Percentiles rank a stretch among this genome's conserved stretches.
phyloP scores from a whole-genome alignment of 35 echinoderm and acorn worm genomes.

The Nesometra sesokonis region DNA sequence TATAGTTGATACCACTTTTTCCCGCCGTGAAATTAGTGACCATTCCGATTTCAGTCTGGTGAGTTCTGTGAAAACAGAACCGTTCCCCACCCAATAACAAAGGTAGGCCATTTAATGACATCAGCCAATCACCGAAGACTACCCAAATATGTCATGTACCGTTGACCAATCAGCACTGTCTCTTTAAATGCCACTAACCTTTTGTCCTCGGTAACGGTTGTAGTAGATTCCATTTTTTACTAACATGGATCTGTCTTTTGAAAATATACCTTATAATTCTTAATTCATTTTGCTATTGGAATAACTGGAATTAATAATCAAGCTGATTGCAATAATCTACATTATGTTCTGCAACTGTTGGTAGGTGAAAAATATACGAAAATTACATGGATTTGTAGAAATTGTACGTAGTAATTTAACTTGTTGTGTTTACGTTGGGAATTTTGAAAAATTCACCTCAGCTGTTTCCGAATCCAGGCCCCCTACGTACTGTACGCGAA shows the following conservation, averaged over 20 bases:
- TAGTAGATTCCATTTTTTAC: background rate
- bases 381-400: background rate
- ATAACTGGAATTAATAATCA: background rate
- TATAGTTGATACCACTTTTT: background rate
- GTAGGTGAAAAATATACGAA: background rate
- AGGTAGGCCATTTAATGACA: background rate
- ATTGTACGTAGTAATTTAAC: background rate
- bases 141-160: background rate
- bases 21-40: background rate
- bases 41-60: background rate
- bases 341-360: background rate
- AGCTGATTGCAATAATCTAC: background rate
- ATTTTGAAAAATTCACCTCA: background rate
- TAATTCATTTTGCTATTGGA: background rate
- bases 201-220: background rate
- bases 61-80: background rate
- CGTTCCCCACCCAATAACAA: background rate
- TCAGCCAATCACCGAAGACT: background rate
- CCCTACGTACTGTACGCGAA: background rate
- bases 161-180: background rate
- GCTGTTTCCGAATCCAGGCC: background rate
- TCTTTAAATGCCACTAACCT: background rate
- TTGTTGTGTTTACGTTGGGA: background rate
- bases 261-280: background rate
- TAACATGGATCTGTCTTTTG: background rate